Evolutionary conservation across 2,113 vertebrate genomes (phyloP), one percentile per base, ranked within the genome.

Genomic region (Cynopterus brachyotis): DNA sequence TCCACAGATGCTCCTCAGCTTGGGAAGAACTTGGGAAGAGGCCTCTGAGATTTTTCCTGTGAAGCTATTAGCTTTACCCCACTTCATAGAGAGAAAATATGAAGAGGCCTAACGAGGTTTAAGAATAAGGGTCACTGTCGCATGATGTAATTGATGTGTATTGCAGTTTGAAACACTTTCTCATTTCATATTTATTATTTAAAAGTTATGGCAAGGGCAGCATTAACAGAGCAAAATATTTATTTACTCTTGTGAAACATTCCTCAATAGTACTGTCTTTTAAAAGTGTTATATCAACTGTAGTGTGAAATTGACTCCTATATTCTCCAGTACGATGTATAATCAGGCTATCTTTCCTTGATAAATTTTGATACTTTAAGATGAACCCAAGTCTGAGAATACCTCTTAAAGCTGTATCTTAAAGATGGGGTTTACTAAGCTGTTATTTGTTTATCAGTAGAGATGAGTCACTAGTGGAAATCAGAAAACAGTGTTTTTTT

Each of bases 1-100:
- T 93, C 82, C 57, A 40, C 45, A 72, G 89, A 87, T 50, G 26
- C 2, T 0, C 8, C 76, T 92, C 83, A 37, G 45, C 86, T 95
- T 82, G 81, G 94, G 94, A 81, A 82, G 93, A 57, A 78, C 82
- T 89, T 80, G 92, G 83, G 76, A 94, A 88, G 82, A 94, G 53
- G 67, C 60, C 95, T 89, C 78, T 85, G 95, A 94, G 88, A 72
- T 37, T 62, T 86, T 78, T 60, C 45, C 85, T 92, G 53, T 24
- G 76, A 96, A 93, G 89, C 66, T 88, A 45, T 97, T 96, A 59
- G 35, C 55, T 96, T 97, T 67, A 64, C 32, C 26, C 28, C 32
- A 67, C 37, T 92, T 95, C 59, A n/a, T 35, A 70, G 79, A 76
- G 64, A 70, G 50, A 87, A 91, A 82, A 45, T 20, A 57, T 12